These are phyloP conservation scores for Tapirus indicus DNA, from an alignment of 2,797 vertebrate species.

Conservation along the genomic window DNA sequence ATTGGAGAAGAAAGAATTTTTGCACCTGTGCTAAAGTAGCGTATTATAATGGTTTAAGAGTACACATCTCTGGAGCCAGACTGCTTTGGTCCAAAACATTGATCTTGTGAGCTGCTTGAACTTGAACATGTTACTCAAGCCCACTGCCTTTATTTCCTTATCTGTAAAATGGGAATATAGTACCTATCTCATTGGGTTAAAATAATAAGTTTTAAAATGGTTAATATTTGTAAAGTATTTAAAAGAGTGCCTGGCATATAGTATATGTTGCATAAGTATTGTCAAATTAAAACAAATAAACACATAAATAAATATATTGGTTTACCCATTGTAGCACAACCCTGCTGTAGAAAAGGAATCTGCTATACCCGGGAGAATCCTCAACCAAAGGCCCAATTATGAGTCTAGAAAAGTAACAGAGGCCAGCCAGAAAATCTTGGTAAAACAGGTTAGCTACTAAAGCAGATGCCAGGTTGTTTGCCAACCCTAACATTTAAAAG, in stretches of 20 bases:
- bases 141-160: not conserved
- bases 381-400: slow-evolving; percentile 25
- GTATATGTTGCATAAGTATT: not conserved
- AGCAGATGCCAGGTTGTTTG: not conserved
- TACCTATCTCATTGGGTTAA: not conserved
- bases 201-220: slow-evolving; percentile 8
- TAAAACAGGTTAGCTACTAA: not conserved
- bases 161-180: not conserved
- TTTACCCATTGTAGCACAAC: not conserved
- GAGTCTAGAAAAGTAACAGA: slow-evolving; percentile 21
- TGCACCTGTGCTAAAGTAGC: not conserved
- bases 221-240: not conserved
- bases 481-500: slow-evolving; percentile 21
- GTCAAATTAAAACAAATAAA: not conserved
- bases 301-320: not conserved
- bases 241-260: not conserved
- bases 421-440: not conserved
- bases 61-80: not conserved
- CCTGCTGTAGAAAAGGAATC: not conserved
- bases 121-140: not conserved
- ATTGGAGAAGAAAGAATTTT: not conserved
- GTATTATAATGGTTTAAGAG: not conserved
- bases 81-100: not conserved
- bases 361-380: not conserved
- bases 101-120: slow-evolving; percentile 2